phyloP scores from a whole-genome alignment of 2,888 invertebrate species.

The Tribolium freemani region DNA sequence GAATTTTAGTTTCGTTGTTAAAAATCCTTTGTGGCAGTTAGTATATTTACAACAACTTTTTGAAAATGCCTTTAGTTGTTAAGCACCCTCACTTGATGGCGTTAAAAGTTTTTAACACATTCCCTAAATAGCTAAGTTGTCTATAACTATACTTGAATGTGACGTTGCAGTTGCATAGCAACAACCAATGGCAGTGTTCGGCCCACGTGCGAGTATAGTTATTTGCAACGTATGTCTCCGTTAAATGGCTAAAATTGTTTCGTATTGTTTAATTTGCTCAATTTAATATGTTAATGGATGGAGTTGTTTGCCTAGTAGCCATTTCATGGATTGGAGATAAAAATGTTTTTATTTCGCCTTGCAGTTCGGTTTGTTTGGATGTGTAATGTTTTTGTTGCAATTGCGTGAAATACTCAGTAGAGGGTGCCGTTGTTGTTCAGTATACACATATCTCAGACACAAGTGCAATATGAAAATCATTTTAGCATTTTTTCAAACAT shows the following conservation, averaged over 20 bases:
- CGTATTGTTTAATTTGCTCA: conserved; percentile 39
- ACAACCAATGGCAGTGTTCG: no score
- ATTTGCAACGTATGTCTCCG: not conserved
- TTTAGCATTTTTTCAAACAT: conserved; percentile 51
- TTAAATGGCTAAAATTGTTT: conserved; percentile 29
- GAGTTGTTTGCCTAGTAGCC: conserved; percentile 8
- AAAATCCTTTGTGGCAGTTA: conserved; percentile 37
- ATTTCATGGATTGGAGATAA: conserved; percentile 16
- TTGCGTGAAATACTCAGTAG: conserved; percentile 41
- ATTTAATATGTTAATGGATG: conserved; percentile 24
- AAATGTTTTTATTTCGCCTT: conserved; percentile 19
- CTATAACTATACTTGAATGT: no score
- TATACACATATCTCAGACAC: conserved; percentile 59
- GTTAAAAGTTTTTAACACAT: not conserved
- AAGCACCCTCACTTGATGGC: conserved; percentile 43
- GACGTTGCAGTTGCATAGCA: no score
- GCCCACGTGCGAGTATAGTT: no score
- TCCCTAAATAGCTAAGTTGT: not conserved
- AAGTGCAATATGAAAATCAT: conserved; percentile 56
- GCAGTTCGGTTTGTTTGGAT: conserved; percentile 18
- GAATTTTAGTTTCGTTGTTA: conserved; percentile 19
- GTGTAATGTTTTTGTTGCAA: conserved; percentile 19
- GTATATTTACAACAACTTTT: conserved; percentile 39
- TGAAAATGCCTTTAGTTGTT: conserved; percentile 43
- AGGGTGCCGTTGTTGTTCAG: conserved; percentile 51